Evolutionary conservation across 2,888 invertebrate species (phyloP), one percentile per base, ranked within the genome.

Genomic region (Cistogaster globosa): DNA sequence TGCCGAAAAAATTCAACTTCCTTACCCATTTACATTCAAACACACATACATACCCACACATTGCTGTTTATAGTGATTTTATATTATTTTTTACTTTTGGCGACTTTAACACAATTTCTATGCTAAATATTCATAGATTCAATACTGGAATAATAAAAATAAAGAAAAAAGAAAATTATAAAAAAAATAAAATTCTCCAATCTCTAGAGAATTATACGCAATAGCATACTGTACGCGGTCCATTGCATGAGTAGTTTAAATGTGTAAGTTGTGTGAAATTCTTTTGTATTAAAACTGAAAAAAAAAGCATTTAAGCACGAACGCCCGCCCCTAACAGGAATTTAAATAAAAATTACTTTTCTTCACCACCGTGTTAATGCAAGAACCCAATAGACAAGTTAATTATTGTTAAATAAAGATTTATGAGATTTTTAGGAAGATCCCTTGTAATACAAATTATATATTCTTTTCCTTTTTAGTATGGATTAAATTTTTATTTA

Each of bases 281-380:
- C 42, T 60, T 69, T n/a, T 79, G 68, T 45, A 58, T 68, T 68
- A 62, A 75, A 75, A 42, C 60, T 68, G 72, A 72, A 77, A 84
- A 72, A 84, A 81, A 78, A 81, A 74, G 81, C 68, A 81, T 85
- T 85, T 85, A 82, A 82, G 62, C 78, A 85, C 81, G 81, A 85
- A 85, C 65, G 74, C 74, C 69, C 53, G 58, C 57, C 63, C 63
- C 72, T 48, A 84, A 80, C 80, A 75, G 74, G 69, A 74, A 82
- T 82, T 69, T 69, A 74, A 85, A 82, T 85, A 85, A 85, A 83
- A 85, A 78, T 81, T 74, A 75, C 68, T 78, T 75, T 85, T 75
- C 60, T 77, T 81, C 53, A 63, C 26, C 51, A 74, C 18, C 42
- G 42, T 58, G 0, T 26, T 32, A 16, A n/a, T 26, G 14, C 12